Conservation (phyloP, 1,140 invertebrate genomes). For the Tribolium castaneum region DNA sequence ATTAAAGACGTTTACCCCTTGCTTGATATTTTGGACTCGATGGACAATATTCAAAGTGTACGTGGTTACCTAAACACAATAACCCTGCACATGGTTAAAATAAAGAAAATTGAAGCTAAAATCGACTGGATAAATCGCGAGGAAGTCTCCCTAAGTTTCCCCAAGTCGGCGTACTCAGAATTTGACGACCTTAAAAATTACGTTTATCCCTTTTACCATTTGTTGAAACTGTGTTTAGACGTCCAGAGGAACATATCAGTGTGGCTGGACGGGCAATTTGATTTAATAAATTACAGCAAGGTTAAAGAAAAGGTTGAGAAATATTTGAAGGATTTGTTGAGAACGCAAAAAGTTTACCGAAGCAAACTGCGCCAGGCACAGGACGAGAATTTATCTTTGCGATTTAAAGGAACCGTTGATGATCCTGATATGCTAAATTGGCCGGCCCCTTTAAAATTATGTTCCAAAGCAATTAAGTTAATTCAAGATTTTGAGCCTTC, state of each 20-base stretch:
- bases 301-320: conserved; percentile 79
- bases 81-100: conserved; percentile 75
- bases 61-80: conserved; percentile 76
- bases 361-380: conserved; percentile 82
- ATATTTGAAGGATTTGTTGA: conserved; percentile 78
- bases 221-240: conserved; percentile 70
- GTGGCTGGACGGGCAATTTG: conserved; percentile 92
- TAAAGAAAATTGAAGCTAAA: conserved; percentile 77
- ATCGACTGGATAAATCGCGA: conserved; percentile 90
- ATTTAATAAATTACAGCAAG: conserved; percentile 77
- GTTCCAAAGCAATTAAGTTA: conserved; percentile 67
- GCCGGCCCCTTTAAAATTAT: conserved; percentile 80
- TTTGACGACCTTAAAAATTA: conserved; percentile 79
- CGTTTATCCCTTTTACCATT: conserved; percentile 73
- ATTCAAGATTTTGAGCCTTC: conserved; percentile 85
- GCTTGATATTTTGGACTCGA: conserved; percentile 65
- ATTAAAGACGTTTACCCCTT: conserved; percentile 79
- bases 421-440: conserved; percentile 80
- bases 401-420: conserved; percentile 77
- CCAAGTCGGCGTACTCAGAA: conserved; percentile 77
- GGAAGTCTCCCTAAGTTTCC: conserved; percentile 86
- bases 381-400: conserved; percentile 73
- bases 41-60: conserved; percentile 71
- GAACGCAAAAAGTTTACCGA: conserved; percentile 83
- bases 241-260: conserved; percentile 82